Conservation (phyloP, 2,113 vertebrate genomes). For the Cyprinodon tularosa region DNA sequence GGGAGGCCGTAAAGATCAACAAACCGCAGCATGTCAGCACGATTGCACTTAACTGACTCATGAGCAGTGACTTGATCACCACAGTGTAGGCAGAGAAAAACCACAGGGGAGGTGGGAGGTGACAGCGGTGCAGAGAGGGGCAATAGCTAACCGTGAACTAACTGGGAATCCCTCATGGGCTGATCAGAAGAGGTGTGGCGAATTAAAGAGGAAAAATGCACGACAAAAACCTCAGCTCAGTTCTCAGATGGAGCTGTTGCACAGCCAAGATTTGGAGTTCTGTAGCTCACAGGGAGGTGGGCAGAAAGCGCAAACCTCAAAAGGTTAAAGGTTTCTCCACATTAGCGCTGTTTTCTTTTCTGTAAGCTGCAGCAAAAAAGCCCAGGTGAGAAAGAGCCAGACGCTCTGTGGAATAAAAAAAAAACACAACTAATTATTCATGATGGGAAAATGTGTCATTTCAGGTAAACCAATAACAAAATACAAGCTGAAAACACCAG, state of each 20-base stretch:
- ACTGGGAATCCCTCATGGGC: conserved; percentile 64
- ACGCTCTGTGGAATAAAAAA: conserved; percentile 7
- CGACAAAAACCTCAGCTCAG: conserved; percentile 11
- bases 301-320: conserved; percentile 46
- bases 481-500: conserved; percentile 5
- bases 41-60: conserved; percentile 50
- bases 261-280: conserved; percentile 7
- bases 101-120: conserved; percentile 45
- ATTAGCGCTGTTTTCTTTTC: conserved; percentile 15
- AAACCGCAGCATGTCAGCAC: conserved; percentile 40
- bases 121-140: conserved; percentile 16
- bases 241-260: not conserved
- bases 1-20: conserved; percentile 50
- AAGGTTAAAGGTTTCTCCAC: conserved; percentile 55
- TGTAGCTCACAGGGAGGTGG: conserved; percentile 57
- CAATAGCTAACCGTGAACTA: conserved; percentile 21
- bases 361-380: conserved; percentile 58
- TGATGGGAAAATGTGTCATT: conserved; percentile 14
- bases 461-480: conserved; percentile 36
- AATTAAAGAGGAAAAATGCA: conserved; percentile 20
- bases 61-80: conserved; percentile 29
- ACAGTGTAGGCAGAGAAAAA: conserved; percentile 44
- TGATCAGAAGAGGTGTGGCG: conserved; percentile 52
- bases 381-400: conserved; percentile 38
- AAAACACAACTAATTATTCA: not conserved